These are phyloP conservation scores for Lutjanus argentimaculatus DNA, from an alignment of 2,797 vertebrate genomes.

Conservation along the genomic window DNA sequence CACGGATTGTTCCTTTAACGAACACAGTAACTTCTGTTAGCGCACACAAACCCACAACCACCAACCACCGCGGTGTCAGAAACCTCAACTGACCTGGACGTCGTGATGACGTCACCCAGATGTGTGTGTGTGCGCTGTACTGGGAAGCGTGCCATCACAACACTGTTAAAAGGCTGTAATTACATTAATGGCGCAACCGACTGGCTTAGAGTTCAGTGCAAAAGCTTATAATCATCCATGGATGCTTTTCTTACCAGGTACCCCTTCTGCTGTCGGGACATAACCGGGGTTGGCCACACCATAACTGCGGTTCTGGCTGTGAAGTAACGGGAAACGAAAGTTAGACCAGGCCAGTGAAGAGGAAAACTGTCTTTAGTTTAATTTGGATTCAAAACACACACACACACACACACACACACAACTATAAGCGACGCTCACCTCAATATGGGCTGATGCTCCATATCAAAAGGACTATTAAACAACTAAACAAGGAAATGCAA, in stretches of 20 bases:
- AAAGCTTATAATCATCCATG: accelerated
- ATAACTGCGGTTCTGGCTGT: slow-evolving; percentile 63
- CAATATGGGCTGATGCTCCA: slow-evolving; percentile 54
- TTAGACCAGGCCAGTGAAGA: not conserved
- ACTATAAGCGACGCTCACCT: slow-evolving; percentile 35
- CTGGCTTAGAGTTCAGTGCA: not conserved
- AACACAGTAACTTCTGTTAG: not conserved
- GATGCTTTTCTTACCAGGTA: slow-evolving; percentile 60
- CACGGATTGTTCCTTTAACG: accelerated
- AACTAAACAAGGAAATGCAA: not conserved
- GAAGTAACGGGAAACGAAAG: slow-evolving; percentile 57
- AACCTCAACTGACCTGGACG: not conserved
- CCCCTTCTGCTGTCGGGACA: slow-evolving; percentile 19
- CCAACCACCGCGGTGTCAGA: accelerated
- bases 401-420: no score
- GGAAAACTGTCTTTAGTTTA: accelerated
- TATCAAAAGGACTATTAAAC: not conserved
- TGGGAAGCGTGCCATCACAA: not conserved
- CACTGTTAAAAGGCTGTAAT: no score
- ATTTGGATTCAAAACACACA: not conserved
- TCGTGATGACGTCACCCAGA: slow-evolving; percentile 25
- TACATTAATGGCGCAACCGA: not conserved
- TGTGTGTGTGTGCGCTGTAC: not conserved
- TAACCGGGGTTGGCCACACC: slow-evolving; percentile 74
- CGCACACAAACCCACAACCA: no score